Percentiles rank a stretch among this genome's conserved stretches.
phyloP scores from a whole-genome alignment of 2,113 vertebrate species.

The Rhadina sibilatrix region DNA sequence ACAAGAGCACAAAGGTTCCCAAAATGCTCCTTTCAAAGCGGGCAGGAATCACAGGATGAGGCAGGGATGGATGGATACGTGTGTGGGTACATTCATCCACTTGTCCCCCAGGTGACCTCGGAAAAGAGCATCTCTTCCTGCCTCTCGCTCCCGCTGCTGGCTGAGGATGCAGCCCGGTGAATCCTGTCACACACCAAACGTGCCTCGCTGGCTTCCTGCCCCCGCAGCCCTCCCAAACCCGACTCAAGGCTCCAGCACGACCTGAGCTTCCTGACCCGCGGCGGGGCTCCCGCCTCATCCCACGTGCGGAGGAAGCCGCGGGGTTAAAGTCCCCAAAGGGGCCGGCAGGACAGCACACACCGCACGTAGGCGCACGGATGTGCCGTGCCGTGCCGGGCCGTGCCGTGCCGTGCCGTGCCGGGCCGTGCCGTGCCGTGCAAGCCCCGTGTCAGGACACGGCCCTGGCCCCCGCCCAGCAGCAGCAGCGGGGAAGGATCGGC shows the following conservation, averaged over 20 bases:
- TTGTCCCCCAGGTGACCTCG: not conserved
- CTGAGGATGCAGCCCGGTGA: not conserved
- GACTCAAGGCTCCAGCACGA: not conserved
- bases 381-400: not conserved
- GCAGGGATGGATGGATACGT: not conserved
- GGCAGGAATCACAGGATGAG: not conserved
- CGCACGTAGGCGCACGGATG: not conserved
- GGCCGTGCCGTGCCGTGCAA: not conserved
- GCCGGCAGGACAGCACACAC: not conserved
- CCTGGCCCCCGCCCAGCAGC: slow-evolving; percentile 23
- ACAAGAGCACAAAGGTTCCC: not conserved
- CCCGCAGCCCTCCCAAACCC: not conserved
- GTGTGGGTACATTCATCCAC: not conserved
- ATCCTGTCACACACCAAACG: not conserved
- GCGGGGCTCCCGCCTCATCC: not conserved
- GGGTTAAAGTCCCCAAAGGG: not conserved
- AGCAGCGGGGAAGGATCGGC: not conserved
- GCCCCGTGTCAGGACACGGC: not conserved
- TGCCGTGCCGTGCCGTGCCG: not conserved
- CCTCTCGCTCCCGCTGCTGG: not conserved
- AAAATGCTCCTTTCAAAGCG: not conserved
- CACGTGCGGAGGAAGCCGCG: not conserved
- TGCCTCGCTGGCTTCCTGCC: not conserved
- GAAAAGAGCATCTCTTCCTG: slow-evolving; percentile 39
- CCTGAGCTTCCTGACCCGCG: not conserved